Evolutionary conservation across 1,140 invertebrate genomes (phyloP).

Genomic region (Ceratoteleas bidentatus): DNA sequence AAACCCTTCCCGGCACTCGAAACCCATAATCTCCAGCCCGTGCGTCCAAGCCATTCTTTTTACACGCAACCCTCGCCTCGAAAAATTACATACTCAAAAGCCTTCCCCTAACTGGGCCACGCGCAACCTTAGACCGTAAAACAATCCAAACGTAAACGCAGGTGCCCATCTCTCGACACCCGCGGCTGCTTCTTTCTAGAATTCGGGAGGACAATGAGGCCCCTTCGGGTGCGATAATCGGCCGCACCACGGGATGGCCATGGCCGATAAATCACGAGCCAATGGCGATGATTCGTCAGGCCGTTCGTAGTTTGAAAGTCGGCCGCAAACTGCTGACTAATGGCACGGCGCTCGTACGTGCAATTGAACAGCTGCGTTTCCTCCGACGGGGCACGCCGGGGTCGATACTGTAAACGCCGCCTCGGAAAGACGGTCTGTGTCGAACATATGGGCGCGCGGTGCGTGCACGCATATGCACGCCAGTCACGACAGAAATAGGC

Average conservation of each 20-base stretch:
- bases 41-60: no score
- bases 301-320: conserved; percentile 53
- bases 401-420: conserved; percentile 75
- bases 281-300: conserved; percentile 51
- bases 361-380: conserved; percentile 73
- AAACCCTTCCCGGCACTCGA: no score
- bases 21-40: no score
- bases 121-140: no score
- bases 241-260: conserved; percentile 14
- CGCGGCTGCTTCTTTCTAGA: background rate
- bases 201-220: conserved; percentile 17
- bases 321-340: conserved; percentile 69
- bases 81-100: no score
- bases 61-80: no score
- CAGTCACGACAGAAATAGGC: conserved; percentile 73
- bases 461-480: conserved; percentile 66
- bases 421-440: conserved; percentile 64
- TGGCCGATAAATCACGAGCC: conserved; percentile 49
- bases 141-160: no score
- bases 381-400: conserved; percentile 45
- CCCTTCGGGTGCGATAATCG: conserved; percentile 25
- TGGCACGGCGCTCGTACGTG: conserved; percentile 65
- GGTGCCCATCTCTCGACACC: no score
- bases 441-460: conserved; percentile 71
- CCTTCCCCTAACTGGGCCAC: no score